phyloP scores from a whole-genome alignment of 2,888 invertebrate species.

The Pollenia amentaria region DNA sequence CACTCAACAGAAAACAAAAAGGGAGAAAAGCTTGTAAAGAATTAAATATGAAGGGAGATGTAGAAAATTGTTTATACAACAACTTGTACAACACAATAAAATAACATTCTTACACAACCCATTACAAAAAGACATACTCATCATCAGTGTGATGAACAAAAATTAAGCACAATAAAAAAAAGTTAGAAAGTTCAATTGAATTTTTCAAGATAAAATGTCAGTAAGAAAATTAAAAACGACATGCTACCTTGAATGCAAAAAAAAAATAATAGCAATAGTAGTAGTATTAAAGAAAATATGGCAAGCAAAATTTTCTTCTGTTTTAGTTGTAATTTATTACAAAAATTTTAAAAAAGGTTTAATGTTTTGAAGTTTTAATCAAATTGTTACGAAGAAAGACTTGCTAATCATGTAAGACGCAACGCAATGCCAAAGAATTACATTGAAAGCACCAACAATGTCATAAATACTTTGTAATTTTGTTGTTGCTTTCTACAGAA shows the following conservation, averaged over 20 bases:
- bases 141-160: slow-evolving; percentile 45
- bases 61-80: slow-evolving; percentile 35
- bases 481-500: too few relatives aligned
- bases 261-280: background rate
- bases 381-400: too few relatives aligned
- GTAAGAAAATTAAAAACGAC: slow-evolving; percentile 1
- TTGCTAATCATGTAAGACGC: too few relatives aligned
- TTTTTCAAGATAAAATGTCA: background rate
- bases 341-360: too few relatives aligned
- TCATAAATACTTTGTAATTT: too few relatives aligned
- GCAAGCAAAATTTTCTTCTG: too few relatives aligned
- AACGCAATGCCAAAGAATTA: too few relatives aligned
- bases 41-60: slow-evolving; percentile 48
- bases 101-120: slow-evolving; percentile 2
- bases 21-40: slow-evolving; percentile 18
- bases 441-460: too few relatives aligned
- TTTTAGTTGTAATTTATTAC: too few relatives aligned
- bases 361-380: too few relatives aligned
- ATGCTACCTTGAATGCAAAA: background rate
- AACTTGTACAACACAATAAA: slow-evolving; percentile 22
- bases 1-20: slow-evolving; percentile 3
- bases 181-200: slow-evolving; percentile 44
- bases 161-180: slow-evolving; percentile 7
- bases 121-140: slow-evolving; percentile 29
- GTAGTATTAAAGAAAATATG: too few relatives aligned